These are phyloP conservation scores for Agonopterix subpropinquella DNA, from an alignment of 2,888 invertebrate species.

Conservation along the genomic window DNA sequence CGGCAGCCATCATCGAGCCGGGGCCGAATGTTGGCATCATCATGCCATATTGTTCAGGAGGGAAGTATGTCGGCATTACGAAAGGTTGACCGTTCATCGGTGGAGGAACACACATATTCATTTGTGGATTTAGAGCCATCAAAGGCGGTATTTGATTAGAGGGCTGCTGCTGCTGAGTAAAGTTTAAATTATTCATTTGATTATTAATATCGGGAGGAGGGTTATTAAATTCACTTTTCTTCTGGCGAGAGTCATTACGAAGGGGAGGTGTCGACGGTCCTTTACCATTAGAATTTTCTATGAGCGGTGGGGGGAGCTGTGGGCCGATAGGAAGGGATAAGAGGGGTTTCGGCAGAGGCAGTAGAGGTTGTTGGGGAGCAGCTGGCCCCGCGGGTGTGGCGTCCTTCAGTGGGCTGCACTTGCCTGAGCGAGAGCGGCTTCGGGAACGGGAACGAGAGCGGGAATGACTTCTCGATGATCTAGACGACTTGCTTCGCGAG, in stretches of 20 bases:
- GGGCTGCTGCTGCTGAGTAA: constrained; percentile 20
- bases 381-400: constrained; percentile 38
- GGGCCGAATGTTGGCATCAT: constrained; percentile 44
- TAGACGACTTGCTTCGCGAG: constrained; percentile 61
- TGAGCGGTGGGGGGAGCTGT: constrained; percentile 34
- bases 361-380: constrained; percentile 25
- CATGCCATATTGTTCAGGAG: constrained; percentile 60
- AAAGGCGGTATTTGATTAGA: constrained; percentile 51
- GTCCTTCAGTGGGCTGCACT: constrained; percentile 66
- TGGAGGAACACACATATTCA: constrained; percentile 57
- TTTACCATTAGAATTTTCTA: constrained; percentile 30
- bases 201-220: constrained; percentile 8
- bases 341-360: constrained; percentile 38
- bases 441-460: constrained; percentile 57
- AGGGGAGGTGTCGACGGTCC: constrained; percentile 31
- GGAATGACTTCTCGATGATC: constrained; percentile 53
- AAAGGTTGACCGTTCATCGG: constrained; percentile 49
- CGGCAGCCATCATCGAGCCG: constrained; percentile 31
- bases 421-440: constrained; percentile 72
- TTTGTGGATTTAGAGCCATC: constrained; percentile 60
- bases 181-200: constrained; percentile 22
- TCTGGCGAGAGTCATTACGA: constrained; percentile 11
- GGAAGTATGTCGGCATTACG: constrained; percentile 57
- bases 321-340: constrained; percentile 48
- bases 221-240: no score